phyloP scores from a whole-genome alignment of 2,113 vertebrate species.

The Gobiocypris rarus region DNA sequence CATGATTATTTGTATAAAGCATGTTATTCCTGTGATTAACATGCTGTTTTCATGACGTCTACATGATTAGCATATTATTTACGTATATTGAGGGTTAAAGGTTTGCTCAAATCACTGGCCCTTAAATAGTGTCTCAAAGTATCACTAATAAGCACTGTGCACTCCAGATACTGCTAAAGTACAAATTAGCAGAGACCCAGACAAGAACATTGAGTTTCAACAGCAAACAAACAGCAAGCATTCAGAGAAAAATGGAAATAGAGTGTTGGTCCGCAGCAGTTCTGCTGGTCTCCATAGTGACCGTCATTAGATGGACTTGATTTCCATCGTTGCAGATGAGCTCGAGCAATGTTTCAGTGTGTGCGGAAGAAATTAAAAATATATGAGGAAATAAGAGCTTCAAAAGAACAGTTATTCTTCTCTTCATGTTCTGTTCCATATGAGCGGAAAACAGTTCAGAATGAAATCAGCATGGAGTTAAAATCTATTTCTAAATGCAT shows the following conservation, averaged over 20 bases:
- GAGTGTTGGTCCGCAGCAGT: background rate
- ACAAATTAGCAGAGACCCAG: background rate
- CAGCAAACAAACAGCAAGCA: background rate
- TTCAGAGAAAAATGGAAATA: background rate
- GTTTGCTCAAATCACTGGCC: background rate
- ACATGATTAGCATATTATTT: too few relatives aligned
- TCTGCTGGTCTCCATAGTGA: constrained; percentile 53
- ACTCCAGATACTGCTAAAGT: background rate
- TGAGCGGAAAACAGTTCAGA: background rate
- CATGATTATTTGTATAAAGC: too few relatives aligned
- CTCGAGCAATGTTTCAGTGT: background rate
- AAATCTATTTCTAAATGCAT: background rate
- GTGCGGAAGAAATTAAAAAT: background rate
- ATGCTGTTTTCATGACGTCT: too few relatives aligned
- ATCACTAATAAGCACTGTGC: background rate
- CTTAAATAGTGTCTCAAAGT: background rate
- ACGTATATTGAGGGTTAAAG: background rate
- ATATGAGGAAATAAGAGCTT: background rate
- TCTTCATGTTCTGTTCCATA: background rate
- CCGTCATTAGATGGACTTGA: constrained; percentile 31
- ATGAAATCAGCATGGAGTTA: background rate
- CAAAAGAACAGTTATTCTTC: background rate
- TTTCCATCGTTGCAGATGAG: background rate
- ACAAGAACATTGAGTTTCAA: constrained; percentile 1
- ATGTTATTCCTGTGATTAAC: too few relatives aligned